Evolutionary conservation across 2,888 invertebrate species (phyloP).

Genomic region (Brenthis ino): DNA sequence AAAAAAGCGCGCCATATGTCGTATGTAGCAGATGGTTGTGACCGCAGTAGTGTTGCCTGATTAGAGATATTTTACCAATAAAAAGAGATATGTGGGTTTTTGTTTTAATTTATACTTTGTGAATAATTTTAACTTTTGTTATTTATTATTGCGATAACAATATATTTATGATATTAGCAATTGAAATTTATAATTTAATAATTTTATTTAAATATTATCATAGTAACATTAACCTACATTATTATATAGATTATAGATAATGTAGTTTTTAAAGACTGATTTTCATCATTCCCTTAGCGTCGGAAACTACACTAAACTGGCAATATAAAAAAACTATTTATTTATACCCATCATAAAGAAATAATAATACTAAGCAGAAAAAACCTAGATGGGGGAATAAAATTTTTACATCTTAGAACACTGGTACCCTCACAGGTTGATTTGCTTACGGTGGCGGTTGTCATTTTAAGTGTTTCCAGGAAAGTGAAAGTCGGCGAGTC

Average conservation of each 20-base stretch:
- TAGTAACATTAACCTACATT: too few relatives aligned
- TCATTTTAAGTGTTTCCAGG: conserved; percentile 33
- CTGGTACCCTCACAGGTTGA: conserved; percentile 36
- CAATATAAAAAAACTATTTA: too few relatives aligned
- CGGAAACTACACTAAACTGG: too few relatives aligned
- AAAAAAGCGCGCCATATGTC: conserved; percentile 72
- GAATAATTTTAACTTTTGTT: conserved; percentile 1
- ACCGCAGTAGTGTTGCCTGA: conserved; percentile 53
- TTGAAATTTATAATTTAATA: too few relatives aligned
- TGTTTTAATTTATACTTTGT: neutral
- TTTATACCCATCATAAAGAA: neutral
- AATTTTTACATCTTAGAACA: conserved; percentile 6
- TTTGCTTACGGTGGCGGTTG: conserved; percentile 35
- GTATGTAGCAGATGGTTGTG: conserved; percentile 68
- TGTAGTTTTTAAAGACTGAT: too few relatives aligned
- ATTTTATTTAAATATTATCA: too few relatives aligned
- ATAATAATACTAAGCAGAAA: neutral
- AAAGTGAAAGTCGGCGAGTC: conserved; percentile 30
- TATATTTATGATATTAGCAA: neutral
- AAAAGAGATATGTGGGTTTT: neutral
- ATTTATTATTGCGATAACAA: neutral
- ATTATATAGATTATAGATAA: too few relatives aligned
- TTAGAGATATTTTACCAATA: conserved; percentile 12
- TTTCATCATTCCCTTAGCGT: too few relatives aligned
- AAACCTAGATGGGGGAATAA: neutral